Conservation (phyloP, 2,113 vertebrate species). For the Carlito syrichta region DNA sequence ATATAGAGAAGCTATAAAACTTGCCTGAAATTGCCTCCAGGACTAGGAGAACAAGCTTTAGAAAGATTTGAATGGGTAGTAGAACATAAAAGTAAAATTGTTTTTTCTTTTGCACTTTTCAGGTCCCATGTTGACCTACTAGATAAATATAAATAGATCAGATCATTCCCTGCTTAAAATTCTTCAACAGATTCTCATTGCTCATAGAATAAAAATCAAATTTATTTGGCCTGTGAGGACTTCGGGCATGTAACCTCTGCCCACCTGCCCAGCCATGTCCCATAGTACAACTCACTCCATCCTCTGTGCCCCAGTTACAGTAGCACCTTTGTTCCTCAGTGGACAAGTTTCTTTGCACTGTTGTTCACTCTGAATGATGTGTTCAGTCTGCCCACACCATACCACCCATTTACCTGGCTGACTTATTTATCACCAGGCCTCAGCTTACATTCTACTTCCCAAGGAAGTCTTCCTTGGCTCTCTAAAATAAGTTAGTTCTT, state of each 20-base stretch:
- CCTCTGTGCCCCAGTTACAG: background rate
- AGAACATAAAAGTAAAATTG: background rate
- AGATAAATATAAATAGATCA: background rate
- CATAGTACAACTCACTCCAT: background rate
- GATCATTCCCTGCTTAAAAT: background rate
- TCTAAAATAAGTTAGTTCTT: background rate
- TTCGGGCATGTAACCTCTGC: background rate
- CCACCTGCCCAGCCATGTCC: background rate
- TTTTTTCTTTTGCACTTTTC: background rate
- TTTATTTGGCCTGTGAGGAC: background rate
- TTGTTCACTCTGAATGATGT: background rate
- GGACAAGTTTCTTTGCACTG: background rate
- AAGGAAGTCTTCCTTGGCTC: background rate
- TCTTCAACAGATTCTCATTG: background rate
- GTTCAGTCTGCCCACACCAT: background rate
- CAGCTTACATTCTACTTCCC: background rate
- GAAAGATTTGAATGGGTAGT: background rate
- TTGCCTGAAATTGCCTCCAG: background rate
- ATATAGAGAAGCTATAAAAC: background rate
- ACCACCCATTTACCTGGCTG: background rate
- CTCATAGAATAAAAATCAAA: background rate
- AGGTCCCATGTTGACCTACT: background rate
- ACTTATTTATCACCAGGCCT: background rate
- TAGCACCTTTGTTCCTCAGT: background rate
- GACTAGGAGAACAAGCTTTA: background rate